Percentiles rank a stretch among this genome's conserved stretches.
Conservation (phyloP, 2,888 invertebrate species). For the Cataglyphis albicans region DNA sequence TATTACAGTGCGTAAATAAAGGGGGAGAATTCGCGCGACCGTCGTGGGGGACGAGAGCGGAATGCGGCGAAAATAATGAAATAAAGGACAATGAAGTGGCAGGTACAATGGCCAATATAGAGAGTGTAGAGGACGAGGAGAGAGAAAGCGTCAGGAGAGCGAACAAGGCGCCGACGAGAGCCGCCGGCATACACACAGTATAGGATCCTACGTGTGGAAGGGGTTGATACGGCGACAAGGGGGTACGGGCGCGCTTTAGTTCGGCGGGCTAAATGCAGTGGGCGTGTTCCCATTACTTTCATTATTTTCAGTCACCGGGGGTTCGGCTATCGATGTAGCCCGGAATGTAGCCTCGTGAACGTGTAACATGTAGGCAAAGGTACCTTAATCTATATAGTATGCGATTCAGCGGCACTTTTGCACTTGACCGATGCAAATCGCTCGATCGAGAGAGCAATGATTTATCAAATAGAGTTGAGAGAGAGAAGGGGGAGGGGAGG, state of each 20-base stretch:
- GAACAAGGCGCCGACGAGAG: conserved; percentile 67
- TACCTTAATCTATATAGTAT: neutral
- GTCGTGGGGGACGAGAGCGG: conserved; percentile 63
- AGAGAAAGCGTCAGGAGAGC: conserved; percentile 54
- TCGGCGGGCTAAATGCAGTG: conserved; percentile 83
- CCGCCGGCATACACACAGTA: conserved; percentile 39
- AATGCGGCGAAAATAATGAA: conserved; percentile 83
- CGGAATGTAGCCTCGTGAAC: conserved; percentile 23
- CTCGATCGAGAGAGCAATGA: neutral
- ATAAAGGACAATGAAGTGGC: conserved; percentile 83
- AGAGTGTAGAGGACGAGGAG: conserved; percentile 61
- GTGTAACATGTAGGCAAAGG: neutral
- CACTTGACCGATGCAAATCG: conserved; percentile 13
- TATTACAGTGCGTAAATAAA: conserved; percentile 81
- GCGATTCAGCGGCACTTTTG: neutral
- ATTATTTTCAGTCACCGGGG: conserved; percentile 84
- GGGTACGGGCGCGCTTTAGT: conserved; percentile 62
- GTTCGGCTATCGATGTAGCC: conserved; percentile 75
- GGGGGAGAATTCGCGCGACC: conserved; percentile 65
- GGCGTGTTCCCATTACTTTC: conserved; percentile 86
- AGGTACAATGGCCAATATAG: conserved; percentile 82
- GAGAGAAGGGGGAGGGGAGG: neutral
- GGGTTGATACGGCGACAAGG: conserved; percentile 47
- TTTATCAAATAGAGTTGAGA: neutral
- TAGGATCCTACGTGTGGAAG: conserved; percentile 31